Conservation (phyloP, 2,797 vertebrate genomes). For the Urocyon cinereoargenteus region DNA sequence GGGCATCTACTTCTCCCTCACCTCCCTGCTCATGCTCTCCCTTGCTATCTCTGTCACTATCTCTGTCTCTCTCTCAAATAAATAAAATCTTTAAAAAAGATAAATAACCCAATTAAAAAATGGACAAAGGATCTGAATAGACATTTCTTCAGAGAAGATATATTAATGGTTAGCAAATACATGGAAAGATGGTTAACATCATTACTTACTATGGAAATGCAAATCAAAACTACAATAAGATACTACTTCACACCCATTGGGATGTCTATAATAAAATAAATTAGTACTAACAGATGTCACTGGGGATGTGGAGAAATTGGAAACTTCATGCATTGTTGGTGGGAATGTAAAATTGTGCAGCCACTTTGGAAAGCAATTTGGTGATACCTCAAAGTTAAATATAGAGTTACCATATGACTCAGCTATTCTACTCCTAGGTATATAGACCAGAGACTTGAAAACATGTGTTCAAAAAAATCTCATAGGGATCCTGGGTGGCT, state of each 20-base stretch:
- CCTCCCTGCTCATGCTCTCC: too few relatives aligned
- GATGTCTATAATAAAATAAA: slow-evolving; percentile 45
- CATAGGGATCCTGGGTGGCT: neutral
- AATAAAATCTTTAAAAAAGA: neutral
- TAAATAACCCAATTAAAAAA: slow-evolving; percentile 43
- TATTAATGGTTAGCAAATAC: neutral
- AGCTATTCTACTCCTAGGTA: slow-evolving; percentile 22
- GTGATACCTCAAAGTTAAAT: neutral
- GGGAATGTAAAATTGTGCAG: slow-evolving; percentile 39
- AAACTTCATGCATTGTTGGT: slow-evolving; percentile 11
- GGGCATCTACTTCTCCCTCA: too few relatives aligned
- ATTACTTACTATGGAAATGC: slow-evolving; percentile 53
- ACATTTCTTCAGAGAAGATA: slow-evolving; percentile 44
- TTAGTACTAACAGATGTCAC: neutral
- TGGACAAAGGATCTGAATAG: slow-evolving; percentile 36
- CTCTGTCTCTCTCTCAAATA: too few relatives aligned
- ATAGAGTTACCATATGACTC: neutral
- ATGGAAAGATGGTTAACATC: slow-evolving; percentile 25
- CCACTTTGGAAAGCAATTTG: slow-evolving; percentile 31
- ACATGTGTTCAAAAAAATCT: slow-evolving; percentile 27
- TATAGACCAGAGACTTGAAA: slow-evolving; percentile 12
- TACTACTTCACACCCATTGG: neutral
- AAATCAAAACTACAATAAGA: slow-evolving; percentile 50
- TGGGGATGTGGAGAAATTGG: neutral
- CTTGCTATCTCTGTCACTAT: too few relatives aligned